Conservation (phyloP, 2,113 vertebrate species). For the Phyllostomus discolor region DNA sequence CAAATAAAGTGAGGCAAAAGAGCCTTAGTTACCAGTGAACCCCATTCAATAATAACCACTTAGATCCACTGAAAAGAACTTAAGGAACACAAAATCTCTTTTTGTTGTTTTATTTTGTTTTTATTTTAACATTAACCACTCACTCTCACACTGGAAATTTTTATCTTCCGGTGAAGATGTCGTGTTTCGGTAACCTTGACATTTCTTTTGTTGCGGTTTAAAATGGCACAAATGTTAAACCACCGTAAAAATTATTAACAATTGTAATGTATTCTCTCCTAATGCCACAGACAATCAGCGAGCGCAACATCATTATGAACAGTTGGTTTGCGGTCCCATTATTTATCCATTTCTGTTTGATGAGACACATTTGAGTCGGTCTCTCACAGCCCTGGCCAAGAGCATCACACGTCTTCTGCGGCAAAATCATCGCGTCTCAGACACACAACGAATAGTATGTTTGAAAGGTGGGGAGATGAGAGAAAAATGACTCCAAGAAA, state of each 20-base stretch:
- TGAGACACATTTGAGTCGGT: background rate
- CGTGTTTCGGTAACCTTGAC: background rate
- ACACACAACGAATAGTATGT: background rate
- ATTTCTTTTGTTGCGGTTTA: background rate
- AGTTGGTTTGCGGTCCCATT: background rate
- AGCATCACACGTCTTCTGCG: background rate
- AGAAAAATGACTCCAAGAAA: constrained; percentile 42
- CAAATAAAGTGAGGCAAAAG: constrained; percentile 16
- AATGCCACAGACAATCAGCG: background rate
- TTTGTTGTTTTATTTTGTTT: background rate
- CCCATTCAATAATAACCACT: background rate
- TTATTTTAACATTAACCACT: background rate
- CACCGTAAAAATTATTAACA: constrained; percentile 30
- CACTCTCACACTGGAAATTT: background rate
- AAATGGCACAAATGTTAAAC: constrained; percentile 43
- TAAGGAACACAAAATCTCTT: background rate
- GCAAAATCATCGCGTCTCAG: constrained; percentile 23
- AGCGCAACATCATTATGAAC: constrained; percentile 37
- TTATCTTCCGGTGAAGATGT: background rate
- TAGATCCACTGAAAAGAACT: background rate
- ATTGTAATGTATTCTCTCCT: constrained; percentile 12
- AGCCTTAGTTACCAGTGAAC: background rate
- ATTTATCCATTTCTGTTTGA: constrained; percentile 20
- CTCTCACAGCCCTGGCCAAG: constrained; percentile 26
- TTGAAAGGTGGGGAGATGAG: background rate